These are phyloP conservation scores for Chrysopa pallens DNA, from an alignment of 1,140 invertebrate species.

Conservation along the genomic window DNA sequence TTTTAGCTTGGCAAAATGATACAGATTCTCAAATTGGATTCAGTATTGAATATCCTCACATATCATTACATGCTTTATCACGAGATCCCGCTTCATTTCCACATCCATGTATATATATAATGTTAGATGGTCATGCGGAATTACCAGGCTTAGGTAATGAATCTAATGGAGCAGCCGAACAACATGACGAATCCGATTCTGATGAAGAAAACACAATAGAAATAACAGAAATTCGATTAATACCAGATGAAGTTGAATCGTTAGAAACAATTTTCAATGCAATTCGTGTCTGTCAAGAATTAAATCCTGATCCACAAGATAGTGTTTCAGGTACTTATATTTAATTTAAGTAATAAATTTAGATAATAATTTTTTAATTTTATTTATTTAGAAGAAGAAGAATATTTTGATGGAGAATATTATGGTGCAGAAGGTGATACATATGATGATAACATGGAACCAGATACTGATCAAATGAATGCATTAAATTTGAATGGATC, in stretches of 20 bases:
- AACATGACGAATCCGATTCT: neutral
- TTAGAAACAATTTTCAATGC: neutral
- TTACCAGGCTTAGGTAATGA: constrained; percentile 23
- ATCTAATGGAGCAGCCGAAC: neutral
- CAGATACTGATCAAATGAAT: neutral
- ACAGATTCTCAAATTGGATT: constrained; percentile 40
- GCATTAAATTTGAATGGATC: neutral
- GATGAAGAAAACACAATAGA: neutral
- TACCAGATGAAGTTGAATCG: neutral
- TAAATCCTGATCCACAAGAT: neutral
- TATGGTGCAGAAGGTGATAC: neutral
- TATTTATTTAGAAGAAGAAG: neutral
- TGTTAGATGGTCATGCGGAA: constrained; percentile 42
- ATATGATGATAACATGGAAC: neutral
- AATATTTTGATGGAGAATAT: neutral
- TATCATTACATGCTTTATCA: constrained; percentile 56
- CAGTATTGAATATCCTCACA: constrained; percentile 49
- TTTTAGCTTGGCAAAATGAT: constrained; percentile 41
- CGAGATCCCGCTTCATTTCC: constrained; percentile 42
- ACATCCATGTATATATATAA: constrained; percentile 49
- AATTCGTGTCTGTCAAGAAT: neutral
- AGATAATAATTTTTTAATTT: neutral
- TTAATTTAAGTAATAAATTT: too few relatives aligned
- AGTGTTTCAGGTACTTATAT: neutral
- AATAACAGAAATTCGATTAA: neutral